These are phyloP conservation scores for Megaceryle maxima DNA, from an alignment of 2,113 vertebrate genomes.

Conservation along the genomic window DNA sequence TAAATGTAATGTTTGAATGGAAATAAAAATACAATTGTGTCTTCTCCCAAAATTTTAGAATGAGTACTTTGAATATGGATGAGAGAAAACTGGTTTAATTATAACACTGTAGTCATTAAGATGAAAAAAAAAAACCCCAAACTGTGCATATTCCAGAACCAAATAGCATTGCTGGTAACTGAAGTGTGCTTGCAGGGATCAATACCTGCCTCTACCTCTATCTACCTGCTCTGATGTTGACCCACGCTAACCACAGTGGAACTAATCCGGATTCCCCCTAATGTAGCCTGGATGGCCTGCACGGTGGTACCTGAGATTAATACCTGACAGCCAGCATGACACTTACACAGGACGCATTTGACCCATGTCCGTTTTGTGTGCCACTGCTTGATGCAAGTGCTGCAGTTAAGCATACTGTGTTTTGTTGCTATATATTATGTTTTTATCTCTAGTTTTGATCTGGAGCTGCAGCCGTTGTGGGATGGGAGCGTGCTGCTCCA, in stretches of 20 bases:
- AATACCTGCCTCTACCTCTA: accelerated
- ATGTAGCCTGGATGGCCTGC: not conserved
- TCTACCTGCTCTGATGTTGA: not conserved
- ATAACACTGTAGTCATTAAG: not conserved
- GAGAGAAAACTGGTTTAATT: not conserved
- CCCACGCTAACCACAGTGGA: not conserved
- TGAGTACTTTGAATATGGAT: not conserved
- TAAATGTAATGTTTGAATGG: not conserved
- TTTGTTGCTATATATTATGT: not conserved
- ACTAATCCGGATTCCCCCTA: not conserved
- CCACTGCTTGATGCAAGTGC: not conserved
- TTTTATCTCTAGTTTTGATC: not conserved
- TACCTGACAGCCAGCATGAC: not conserved
- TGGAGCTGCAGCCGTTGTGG: not conserved
- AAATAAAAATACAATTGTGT: not conserved
- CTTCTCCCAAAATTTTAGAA: not conserved
- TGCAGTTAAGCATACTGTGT: not conserved
- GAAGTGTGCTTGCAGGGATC: not conserved
- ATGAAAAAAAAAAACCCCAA: not conserved
- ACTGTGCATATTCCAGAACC: not conserved
- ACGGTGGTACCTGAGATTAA: not conserved
- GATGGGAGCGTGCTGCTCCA: not conserved
- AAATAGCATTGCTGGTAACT: not conserved
- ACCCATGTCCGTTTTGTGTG: not conserved
- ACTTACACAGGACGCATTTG: accelerated